Evolutionary conservation across 2,888 invertebrate genomes (phyloP).

Genomic region (Diaphora mendica): DNA sequence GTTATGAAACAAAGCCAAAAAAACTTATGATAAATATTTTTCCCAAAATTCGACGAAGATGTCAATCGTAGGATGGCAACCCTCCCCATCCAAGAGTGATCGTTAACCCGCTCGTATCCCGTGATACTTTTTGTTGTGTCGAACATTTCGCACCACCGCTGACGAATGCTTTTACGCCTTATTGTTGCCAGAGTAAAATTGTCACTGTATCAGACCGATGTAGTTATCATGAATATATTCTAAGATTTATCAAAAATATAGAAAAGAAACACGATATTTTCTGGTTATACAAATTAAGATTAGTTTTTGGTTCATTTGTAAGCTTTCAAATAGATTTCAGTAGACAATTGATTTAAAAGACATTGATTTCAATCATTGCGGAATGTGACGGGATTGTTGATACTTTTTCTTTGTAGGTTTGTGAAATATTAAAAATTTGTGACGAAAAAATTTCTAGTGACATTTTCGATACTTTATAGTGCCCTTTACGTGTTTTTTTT

Average conservation of each 20-base stretch:
- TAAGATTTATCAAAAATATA: conserved; percentile 26
- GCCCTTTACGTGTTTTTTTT: too few relatives aligned
- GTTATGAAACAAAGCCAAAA: not conserved
- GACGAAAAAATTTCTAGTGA: too few relatives aligned
- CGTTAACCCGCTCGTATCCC: conserved; percentile 36
- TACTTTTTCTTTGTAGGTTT: too few relatives aligned
- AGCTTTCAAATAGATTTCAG: not conserved
- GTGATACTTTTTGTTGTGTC: conserved; percentile 29
- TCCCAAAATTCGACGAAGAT: conserved; percentile 1
- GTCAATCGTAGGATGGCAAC: conserved; percentile 25
- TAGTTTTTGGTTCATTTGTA: not conserved
- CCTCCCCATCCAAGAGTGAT: conserved; percentile 14
- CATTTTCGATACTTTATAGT: too few relatives aligned
- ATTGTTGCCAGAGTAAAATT: conserved; percentile 41
- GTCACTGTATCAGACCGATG: conserved; percentile 20
- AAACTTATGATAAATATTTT: not conserved
- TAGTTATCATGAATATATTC: conserved; percentile 34
- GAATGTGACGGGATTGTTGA: not conserved
- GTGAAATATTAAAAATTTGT: too few relatives aligned
- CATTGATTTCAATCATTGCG: not conserved
- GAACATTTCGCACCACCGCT: conserved; percentile 40
- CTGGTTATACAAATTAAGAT: not conserved
- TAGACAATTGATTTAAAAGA: not conserved
- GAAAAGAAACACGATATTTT: not conserved
- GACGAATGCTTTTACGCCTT: conserved; percentile 44